phyloP scores from a whole-genome alignment of 2,113 vertebrate genomes.

The Rostratula benghalensis region DNA sequence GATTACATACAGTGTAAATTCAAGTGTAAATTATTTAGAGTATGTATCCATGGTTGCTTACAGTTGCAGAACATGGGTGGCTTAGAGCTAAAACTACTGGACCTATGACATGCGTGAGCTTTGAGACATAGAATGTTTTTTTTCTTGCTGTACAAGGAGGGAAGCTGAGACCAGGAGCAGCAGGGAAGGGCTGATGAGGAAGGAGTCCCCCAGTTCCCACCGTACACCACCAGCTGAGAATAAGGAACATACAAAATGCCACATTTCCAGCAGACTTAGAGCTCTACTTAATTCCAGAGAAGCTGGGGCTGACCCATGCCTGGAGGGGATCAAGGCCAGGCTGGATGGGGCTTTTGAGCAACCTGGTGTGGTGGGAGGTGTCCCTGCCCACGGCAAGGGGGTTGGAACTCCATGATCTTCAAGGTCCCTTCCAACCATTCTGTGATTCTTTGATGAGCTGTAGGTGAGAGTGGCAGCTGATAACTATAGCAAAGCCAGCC shows the following conservation, averaged over 20 bases:
- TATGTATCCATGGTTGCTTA: background rate
- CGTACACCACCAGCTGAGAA: background rate
- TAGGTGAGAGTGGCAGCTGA: background rate
- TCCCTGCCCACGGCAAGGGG: no score
- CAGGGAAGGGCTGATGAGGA: background rate
- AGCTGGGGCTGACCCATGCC: no score
- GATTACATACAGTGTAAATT: background rate
- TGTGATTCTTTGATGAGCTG: background rate
- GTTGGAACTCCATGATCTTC: no score
- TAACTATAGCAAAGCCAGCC: background rate
- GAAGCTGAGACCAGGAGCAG: background rate
- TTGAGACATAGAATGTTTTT: background rate
- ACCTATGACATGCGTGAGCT: background rate
- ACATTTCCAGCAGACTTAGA: background rate
- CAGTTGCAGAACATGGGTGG: accelerated
- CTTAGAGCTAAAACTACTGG: background rate
- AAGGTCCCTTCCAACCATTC: no score
- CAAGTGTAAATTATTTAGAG: constrained; percentile 16
- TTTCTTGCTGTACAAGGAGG: background rate
- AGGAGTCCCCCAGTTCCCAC: background rate
- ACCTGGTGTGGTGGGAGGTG: no score
- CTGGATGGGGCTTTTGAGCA: no score
- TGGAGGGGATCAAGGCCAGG: no score
- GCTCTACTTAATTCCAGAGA: background rate
- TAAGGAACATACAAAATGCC: background rate